Evolutionary conservation across 2,888 invertebrate species (phyloP).

Genomic region (Leucania comma): DNA sequence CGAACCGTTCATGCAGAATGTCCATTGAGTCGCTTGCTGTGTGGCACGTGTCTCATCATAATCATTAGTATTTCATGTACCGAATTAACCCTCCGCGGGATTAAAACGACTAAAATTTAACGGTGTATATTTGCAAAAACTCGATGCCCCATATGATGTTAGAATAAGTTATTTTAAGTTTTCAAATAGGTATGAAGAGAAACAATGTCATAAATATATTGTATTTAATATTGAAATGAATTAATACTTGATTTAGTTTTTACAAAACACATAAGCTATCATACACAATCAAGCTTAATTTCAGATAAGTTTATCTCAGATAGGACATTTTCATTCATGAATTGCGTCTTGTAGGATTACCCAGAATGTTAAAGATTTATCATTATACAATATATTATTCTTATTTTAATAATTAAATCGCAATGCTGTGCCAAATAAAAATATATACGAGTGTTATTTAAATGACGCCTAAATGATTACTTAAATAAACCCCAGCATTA

Average conservation of each 20-base stretch:
- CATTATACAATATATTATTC: neutral
- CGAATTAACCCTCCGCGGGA: no score
- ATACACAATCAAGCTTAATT: neutral
- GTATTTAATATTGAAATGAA: slow-evolving; percentile 2
- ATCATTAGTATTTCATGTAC: no score
- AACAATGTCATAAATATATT: slow-evolving; percentile 2
- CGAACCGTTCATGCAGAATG: no score
- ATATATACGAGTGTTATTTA: neutral
- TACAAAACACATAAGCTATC: no score
- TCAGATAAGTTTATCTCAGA: neutral
- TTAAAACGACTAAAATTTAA: no score
- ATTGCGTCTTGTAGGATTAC: neutral
- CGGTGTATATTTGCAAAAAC: no score
- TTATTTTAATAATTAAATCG: neutral
- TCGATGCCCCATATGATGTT: no score
- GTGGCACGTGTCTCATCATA: no score
- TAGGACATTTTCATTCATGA: neutral
- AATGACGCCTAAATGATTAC: no score
- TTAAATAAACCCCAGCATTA: neutral
- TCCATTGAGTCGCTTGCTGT: no score
- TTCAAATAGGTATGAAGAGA: slow-evolving; percentile 2
- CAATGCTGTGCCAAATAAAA: neutral
- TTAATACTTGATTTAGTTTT: neutral
- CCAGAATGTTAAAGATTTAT: neutral
- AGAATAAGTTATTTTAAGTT: neutral